Conservation (phyloP, 2,113 vertebrate species). For the Tragelaphus scriptus region DNA sequence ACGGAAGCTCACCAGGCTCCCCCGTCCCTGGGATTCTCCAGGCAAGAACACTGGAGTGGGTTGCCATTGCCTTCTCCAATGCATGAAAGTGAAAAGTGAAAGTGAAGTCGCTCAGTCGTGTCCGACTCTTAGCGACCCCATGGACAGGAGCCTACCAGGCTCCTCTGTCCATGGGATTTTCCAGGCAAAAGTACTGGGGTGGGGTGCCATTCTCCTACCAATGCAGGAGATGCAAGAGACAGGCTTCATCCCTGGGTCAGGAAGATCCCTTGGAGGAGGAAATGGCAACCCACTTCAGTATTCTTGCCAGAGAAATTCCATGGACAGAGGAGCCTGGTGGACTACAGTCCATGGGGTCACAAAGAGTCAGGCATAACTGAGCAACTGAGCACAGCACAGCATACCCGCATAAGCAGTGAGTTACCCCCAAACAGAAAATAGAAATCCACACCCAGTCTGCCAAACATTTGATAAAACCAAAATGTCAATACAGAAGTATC, state of each 20-base stretch:
- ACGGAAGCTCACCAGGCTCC: too few species aligned
- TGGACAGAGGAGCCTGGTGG: not conserved
- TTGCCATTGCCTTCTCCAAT: too few species aligned
- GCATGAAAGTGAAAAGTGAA: too few species aligned
- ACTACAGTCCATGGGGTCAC: not conserved
- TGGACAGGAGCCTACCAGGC: too few species aligned
- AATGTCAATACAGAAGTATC: not conserved
- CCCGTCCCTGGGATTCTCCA: too few species aligned
- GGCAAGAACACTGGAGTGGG: too few species aligned
- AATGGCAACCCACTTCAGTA: not conserved
- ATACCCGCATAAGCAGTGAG: not conserved
- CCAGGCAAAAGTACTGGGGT: too few species aligned
- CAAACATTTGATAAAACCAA: not conserved
- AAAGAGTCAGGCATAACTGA: not conserved
- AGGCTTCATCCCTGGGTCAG: not conserved
- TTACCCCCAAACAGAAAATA: not conserved
- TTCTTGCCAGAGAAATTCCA: not conserved
- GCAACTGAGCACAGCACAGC: not conserved
- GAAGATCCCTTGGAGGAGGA: not conserved
- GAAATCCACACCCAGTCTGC: not conserved
- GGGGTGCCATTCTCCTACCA: not conserved
- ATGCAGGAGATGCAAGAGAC: not conserved
- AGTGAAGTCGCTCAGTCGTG: too few species aligned
- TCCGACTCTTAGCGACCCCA: too few species aligned
- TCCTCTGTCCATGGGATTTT: too few species aligned